Evolutionary conservation across 2,888 invertebrate species (phyloP), one percentile per base, ranked within the genome.

Genomic region (Acanthoscelides obtectus): DNA sequence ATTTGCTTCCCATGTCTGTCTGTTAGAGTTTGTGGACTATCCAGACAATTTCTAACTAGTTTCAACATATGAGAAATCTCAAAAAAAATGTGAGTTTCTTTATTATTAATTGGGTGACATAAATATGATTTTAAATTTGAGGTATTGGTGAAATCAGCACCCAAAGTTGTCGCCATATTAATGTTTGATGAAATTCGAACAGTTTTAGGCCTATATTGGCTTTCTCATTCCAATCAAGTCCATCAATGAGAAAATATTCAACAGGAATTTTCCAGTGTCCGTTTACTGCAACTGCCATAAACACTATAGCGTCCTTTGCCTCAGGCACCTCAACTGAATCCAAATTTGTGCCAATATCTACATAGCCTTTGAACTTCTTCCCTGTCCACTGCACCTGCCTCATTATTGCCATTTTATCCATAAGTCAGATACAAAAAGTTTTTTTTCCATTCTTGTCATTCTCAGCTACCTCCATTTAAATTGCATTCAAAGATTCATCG

Each of bases 31-130:
- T 73, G 74, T 22, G 72, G 20, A 2, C 21, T 69, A 5, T 73
- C 77, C 19, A 77, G 71, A 66, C 73, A 73, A 70, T 80, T 80
- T 71, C 79, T 71, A 12, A 77, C 72, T 45, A 80, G 71, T 72
- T 79, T 80, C 8, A 79, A 12, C 79, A 79, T 80, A 70, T 80
- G 79, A 68, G 77, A 79, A 12, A 75, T 66, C 75, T 81, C 79
- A 64, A 75, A 74, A 64, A 78, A 73, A 8, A 77, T 71, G 72
- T 71, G 74, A 64, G 76, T 64, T 67, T 70, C 73, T 20, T 77
- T 27, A 20, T 72, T 19, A 21, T 71, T 73, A 5, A 72, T 64
- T 6, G 75, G 75, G 73, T 79, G 72, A 20, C n/a, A 22, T 69
- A 79, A 79, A 67, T 67, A 75, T 45, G 79, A 19, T 66, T 45